Evolutionary conservation across 2,113 vertebrate genomes (phyloP).

Genomic region (Delphinapterus leucas): DNA sequence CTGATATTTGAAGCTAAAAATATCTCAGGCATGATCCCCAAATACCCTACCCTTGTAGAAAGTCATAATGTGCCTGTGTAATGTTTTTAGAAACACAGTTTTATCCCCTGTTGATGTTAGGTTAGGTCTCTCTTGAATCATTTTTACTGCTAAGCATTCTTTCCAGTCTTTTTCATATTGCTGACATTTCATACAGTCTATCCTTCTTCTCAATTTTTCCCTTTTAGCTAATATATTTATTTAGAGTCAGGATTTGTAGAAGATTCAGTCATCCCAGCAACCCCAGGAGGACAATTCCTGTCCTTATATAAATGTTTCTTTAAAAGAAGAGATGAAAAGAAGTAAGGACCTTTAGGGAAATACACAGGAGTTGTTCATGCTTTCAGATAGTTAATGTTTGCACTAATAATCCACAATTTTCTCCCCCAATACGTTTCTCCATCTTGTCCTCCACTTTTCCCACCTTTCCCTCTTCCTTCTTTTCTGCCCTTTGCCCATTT

Average conservation of each 20-base stretch:
- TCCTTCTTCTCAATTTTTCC: neutral
- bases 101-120: neutral
- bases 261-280: neutral
- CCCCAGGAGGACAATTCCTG: neutral
- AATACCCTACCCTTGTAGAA: slow-evolving; percentile 14
- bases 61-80: neutral
- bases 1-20: neutral
- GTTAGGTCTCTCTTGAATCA: neutral
- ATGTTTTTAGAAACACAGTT: neutral
- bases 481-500: neutral
- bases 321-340: neutral
- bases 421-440: neutral
- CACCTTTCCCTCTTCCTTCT: neutral
- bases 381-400: neutral
- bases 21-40: slow-evolving; percentile 13
- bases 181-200: neutral
- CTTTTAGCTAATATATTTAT: neutral
- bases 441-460: neutral
- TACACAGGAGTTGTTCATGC: neutral
- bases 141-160: neutral
- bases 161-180: neutral
- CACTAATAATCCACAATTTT: neutral
- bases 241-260: neutral
- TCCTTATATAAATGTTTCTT: neutral
- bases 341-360: neutral